Evolutionary conservation across 2,113 vertebrate genomes (phyloP).

Genomic region (Tachysurus fulvidraco): DNA sequence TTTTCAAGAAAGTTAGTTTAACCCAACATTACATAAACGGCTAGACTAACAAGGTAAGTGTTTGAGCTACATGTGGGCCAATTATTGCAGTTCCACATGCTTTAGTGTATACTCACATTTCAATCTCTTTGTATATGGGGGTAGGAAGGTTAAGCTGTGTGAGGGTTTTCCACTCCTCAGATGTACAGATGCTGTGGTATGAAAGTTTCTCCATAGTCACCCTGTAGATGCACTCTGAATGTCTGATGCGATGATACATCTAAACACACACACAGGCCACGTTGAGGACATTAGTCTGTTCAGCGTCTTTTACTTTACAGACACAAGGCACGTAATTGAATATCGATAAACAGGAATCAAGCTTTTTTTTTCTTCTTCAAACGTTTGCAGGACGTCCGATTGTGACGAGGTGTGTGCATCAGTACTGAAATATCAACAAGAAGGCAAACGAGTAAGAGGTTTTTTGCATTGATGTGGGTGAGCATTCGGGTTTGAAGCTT

Average conservation of each 20-base stretch:
- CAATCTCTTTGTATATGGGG: constrained; percentile 90
- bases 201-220: constrained; percentile 98
- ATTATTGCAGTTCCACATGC: background rate
- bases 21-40: background rate
- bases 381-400: background rate
- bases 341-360: background rate
- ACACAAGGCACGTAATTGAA: background rate
- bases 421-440: background rate
- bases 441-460: background rate
- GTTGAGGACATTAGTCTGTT: background rate
- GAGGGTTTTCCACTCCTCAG: constrained; percentile 94
- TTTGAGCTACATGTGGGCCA: background rate
- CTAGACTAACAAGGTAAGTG: background rate
- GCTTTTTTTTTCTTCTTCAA: background rate
- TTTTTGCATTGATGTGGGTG: background rate
- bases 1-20: background rate
- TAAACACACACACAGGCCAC: constrained; percentile 58
- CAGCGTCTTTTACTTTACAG: background rate
- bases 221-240: constrained; percentile 98
- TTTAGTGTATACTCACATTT: constrained; percentile 75
- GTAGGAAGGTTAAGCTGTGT: constrained; percentile 83
- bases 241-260: constrained; percentile 98
- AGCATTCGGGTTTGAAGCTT: background rate
- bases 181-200: constrained; percentile 96
- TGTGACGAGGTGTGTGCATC: background rate